These are phyloP conservation scores for Prolemur simus DNA, from an alignment of 2,113 vertebrate species.

Conservation along the genomic window DNA sequence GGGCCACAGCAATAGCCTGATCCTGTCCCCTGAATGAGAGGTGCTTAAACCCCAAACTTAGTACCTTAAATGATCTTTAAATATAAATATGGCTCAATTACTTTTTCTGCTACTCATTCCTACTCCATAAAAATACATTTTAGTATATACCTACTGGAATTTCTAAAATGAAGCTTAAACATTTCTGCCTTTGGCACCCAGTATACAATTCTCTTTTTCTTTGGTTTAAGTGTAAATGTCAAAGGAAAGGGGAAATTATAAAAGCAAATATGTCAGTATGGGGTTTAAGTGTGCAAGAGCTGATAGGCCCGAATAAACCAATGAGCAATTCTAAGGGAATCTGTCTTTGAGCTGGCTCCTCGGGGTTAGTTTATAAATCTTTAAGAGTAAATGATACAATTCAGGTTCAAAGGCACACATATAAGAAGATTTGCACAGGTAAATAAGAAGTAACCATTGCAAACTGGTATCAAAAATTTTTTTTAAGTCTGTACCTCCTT, in stretches of 20 bases:
- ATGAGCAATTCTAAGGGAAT: neutral
- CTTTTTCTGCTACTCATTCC: neutral
- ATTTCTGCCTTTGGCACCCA: neutral
- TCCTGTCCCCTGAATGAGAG: neutral
- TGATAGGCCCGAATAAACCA: neutral
- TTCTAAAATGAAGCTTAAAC: conserved; percentile 15
- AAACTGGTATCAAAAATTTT: neutral
- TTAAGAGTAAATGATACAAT: conserved; percentile 35
- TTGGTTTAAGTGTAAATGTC: neutral
- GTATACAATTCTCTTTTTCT: neutral
- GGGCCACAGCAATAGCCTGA: neutral
- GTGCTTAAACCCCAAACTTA: neutral
- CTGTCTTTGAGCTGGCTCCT: conserved; percentile 6
- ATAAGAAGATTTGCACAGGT: neutral
- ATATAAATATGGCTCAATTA: neutral
- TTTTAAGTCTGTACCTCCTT: conserved; percentile 80
- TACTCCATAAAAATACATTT: conserved; percentile 12
- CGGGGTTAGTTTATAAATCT: conserved; percentile 35
- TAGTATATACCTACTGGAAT: neutral
- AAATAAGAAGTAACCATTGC: neutral
- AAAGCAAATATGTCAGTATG: neutral
- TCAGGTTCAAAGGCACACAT: neutral
- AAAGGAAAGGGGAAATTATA: neutral
- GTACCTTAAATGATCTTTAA: neutral
- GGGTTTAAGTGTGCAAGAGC: neutral